Base-by-base conservation (phyloP, 2,113 vertebrate genomes). In the Amphilophus citrinellus region DNA sequence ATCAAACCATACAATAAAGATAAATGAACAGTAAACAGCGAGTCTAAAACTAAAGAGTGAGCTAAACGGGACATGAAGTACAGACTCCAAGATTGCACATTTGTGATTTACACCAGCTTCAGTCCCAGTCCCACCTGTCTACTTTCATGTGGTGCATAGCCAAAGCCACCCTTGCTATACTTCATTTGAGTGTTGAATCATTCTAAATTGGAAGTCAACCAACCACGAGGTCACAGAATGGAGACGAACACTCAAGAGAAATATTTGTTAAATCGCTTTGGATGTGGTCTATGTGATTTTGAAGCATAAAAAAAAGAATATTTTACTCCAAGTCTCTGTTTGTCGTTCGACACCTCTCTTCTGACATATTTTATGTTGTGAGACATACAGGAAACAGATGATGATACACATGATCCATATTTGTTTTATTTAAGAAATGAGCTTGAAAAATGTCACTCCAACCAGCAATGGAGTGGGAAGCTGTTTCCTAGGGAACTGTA, bases 401-500 rank as follows among this genome's bases (percentile, higher is more conserved):
- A 71, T 60, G 32, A 85, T 61, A 30, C 61, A 77, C 44, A 22
- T 42, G 3, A 84, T 62, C 32, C 61, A 68, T 22, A 83, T 83
- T 78, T 62, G 7, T 86, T 85, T 78, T 68, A 63, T 65, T 39
- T 62, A 76, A 83, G 73, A 76, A 88, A 68, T 81, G 17, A 59
- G 10, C 24, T 32, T 65, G 53, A 62, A 14, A 50, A 73, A 73
- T 65, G 20, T 53, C 27, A 60, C 44, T 50, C 58, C 44, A 59
- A 76, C 35, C 61, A 73, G 50, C 71, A 18, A 42, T 30, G 37
- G 77, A 83, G 84, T 87, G 82, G 80, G 84, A 90, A 89, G 86
- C 83, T 42, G 92, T 87, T 93, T 93, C 88, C 89, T 83, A 79
- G 85, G 89, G 77, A 93, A 92, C 91, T 35, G 71, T 84, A 79